These are phyloP conservation scores for Prunella strophiata DNA, from an alignment of 2,797 vertebrate species.

Conservation along the genomic window DNA sequence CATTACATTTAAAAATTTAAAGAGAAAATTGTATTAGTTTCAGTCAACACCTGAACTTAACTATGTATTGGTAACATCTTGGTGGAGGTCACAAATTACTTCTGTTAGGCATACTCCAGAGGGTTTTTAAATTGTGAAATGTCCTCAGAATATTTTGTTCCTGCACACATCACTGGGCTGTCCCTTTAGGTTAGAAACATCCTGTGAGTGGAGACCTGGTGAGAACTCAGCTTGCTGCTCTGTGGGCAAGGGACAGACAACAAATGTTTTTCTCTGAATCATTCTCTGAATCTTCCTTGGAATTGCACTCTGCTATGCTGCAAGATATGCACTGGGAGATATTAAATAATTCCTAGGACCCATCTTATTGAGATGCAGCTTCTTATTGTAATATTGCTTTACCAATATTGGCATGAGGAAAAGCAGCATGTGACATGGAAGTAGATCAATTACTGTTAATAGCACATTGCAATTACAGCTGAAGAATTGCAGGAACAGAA, in stretches of 20 bases:
- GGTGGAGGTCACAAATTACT: not conserved
- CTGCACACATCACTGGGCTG: not conserved
- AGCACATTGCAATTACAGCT: not conserved
- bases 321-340: not conserved
- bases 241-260: not conserved
- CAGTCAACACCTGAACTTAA: not conserved
- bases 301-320: not conserved
- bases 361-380: not conserved
- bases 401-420: not conserved
- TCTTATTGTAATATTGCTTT: not conserved
- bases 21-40: not conserved
- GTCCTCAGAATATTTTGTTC: conserved; percentile 25
- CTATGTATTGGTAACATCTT: not conserved
- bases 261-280: not conserved
- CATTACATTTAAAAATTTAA: not conserved
- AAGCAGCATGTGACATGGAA: not conserved
- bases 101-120: not conserved
- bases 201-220: not conserved
- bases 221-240: not conserved
- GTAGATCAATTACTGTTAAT: not conserved
- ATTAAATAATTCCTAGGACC: not conserved
- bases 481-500: conserved; percentile 18
- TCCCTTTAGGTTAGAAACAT: not conserved
- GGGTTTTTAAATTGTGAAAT: conserved; percentile 41
- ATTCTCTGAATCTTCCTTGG: not conserved